A percentile compares a stretch with the other conserved stretches of the same genome.
phyloP scores from a whole-genome alignment of 2,888 invertebrate genomes.

The Hirtodrosophila cameraria region DNA sequence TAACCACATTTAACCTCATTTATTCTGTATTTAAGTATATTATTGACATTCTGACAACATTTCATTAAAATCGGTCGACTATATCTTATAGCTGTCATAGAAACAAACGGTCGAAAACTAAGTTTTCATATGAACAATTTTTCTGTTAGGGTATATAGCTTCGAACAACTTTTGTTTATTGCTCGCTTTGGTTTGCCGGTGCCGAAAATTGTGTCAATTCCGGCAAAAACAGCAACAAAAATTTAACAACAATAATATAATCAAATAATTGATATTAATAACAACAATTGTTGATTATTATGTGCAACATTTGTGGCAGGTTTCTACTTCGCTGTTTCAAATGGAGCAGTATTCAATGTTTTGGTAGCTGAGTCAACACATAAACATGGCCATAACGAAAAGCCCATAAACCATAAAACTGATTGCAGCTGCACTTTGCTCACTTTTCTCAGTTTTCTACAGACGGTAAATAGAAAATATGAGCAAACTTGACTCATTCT shows the following conservation, averaged over 20 bases:
- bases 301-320: slow-evolving; percentile 39
- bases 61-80: no score
- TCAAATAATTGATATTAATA: slow-evolving; percentile 60
- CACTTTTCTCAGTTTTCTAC: slow-evolving; percentile 28
- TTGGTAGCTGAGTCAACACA: slow-evolving; percentile 50
- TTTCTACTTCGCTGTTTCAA: slow-evolving; percentile 40
- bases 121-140: no score
- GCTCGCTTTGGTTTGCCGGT: slow-evolving; percentile 21
- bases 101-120: no score
- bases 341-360: slow-evolving; percentile 46
- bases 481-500: slow-evolving; percentile 59
- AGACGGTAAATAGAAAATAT: slow-evolving; percentile 29
- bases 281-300: slow-evolving; percentile 44
- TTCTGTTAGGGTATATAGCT: no score
- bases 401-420: slow-evolving; percentile 29
- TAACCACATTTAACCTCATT: no score
- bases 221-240: slow-evolving; percentile 9
- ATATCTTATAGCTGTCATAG: no score
- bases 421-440: slow-evolving; percentile 46
- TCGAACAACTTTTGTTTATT: slow-evolving; percentile 15
- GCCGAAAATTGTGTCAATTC: slow-evolving; percentile 59
- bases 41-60: no score
- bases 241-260: slow-evolving; percentile 24
- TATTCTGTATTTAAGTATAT: no score
- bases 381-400: slow-evolving; percentile 18